Evolutionary conservation across 2,888 invertebrate genomes (phyloP).

Genomic region (Choreutis nemorana): DNA sequence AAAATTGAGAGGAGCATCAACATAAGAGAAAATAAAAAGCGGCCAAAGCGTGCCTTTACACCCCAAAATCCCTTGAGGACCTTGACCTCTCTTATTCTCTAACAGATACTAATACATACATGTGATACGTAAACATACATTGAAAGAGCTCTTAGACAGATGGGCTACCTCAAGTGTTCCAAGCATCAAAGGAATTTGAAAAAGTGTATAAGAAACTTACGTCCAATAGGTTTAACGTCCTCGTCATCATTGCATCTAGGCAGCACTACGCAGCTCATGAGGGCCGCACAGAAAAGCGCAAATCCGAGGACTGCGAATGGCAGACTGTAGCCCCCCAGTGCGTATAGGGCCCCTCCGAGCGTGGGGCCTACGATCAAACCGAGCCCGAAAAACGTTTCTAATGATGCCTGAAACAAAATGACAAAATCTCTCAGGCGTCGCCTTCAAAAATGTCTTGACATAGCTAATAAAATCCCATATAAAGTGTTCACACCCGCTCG

Average conservation of each 20-base stretch:
- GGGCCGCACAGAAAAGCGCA: conserved; percentile 76
- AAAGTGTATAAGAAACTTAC: too few species aligned
- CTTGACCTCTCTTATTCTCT: too few species aligned
- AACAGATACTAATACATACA: too few species aligned
- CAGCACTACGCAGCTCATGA: conserved; percentile 76
- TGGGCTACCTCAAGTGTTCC: too few species aligned
- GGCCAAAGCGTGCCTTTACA: too few species aligned
- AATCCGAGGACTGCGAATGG: conserved; percentile 85
- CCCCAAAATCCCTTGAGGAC: too few species aligned
- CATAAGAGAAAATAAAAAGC: too few species aligned
- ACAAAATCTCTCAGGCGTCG: conserved; percentile 1
- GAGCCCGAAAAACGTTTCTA: conserved; percentile 88
- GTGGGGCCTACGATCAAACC: conserved; percentile 91
- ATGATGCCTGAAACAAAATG: conserved; percentile 66
- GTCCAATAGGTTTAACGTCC: conserved; percentile 65
- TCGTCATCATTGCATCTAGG: conserved; percentile 69
- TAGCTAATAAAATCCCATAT: conserved; percentile 1
- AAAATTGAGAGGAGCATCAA: too few species aligned
- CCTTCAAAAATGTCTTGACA: not conserved
- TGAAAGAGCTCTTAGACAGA: too few species aligned
- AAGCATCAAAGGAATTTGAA: too few species aligned
- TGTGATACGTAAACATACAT: too few species aligned
- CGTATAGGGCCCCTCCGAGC: conserved; percentile 85
- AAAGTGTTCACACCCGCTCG: too few species aligned
- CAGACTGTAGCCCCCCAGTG: conserved; percentile 78